Percentiles rank a stretch among this genome's conserved stretches.
Evolutionary conservation across 2,797 vertebrate genomes (phyloP).

Genomic region (Enteromius afrohamiltoni): DNA sequence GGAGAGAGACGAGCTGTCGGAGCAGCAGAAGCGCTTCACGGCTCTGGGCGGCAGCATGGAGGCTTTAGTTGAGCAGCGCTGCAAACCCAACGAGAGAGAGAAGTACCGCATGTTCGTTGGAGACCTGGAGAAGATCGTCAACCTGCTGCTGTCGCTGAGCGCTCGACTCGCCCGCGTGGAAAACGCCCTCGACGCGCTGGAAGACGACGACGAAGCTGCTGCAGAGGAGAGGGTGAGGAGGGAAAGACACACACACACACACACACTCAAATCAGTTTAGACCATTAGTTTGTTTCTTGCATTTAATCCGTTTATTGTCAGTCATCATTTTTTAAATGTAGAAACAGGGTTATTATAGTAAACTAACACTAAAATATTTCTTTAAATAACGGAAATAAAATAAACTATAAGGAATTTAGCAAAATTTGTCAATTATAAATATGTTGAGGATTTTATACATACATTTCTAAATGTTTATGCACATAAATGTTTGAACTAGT

Average conservation of each 20-base stretch:
- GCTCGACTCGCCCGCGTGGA: constrained; percentile 90
- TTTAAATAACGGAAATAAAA: not conserved
- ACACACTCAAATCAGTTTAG: too few species aligned
- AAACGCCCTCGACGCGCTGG: constrained; percentile 79
- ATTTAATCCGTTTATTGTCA: not conserved
- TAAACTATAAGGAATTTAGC: not conserved
- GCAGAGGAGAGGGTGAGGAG: constrained; percentile 85
- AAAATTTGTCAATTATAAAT: too few species aligned
- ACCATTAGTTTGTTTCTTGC: not conserved
- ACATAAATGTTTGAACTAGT: too few species aligned
- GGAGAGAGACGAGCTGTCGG: constrained; percentile 82
- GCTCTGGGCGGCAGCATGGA: constrained; percentile 82
- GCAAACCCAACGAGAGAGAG: constrained; percentile 90
- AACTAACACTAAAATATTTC: not conserved
- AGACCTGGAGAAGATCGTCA: constrained; percentile 94
- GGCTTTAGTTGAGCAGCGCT: constrained; percentile 80
- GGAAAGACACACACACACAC: not conserved
- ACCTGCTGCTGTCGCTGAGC: constrained; percentile 92
- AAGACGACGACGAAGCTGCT: constrained; percentile 64
- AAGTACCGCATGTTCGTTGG: constrained; percentile 96
- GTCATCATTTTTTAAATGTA: not conserved
- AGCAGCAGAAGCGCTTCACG: constrained; percentile 83
- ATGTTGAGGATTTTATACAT: too few species aligned
- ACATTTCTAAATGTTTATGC: too few species aligned
- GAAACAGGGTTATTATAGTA: not conserved